These are phyloP conservation scores for Pangasius larnaudii DNA, from an alignment of 2,797 vertebrate genomes.

Conservation along the genomic window DNA sequence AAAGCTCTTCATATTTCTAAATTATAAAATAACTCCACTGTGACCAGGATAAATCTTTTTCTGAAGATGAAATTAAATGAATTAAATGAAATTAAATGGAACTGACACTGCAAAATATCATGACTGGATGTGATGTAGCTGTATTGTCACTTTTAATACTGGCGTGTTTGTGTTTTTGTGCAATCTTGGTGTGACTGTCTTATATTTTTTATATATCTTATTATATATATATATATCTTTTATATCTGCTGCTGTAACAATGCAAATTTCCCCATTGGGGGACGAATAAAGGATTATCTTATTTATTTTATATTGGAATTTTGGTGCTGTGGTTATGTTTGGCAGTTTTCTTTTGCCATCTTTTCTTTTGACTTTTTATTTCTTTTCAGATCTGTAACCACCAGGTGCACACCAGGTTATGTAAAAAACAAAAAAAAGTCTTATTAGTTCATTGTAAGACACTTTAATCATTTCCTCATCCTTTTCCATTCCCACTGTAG, in stretches of 20 bases:
- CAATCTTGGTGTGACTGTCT: too few species aligned
- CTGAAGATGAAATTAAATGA: background rate
- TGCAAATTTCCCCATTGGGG: too few species aligned
- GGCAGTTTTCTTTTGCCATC: too few species aligned
- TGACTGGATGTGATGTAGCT: background rate
- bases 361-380: background rate
- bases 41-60: background rate
- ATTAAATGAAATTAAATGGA: background rate
- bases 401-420: too few species aligned
- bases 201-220: too few species aligned
- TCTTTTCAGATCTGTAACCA: background rate
- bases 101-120: background rate
- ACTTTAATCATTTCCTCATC: background rate
- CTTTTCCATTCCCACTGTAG: background rate
- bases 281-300: too few species aligned
- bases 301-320: too few species aligned
- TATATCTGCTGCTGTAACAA: too few species aligned
- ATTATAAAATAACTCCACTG: background rate
- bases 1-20: background rate
- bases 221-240: too few species aligned
- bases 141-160: background rate
- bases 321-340: too few species aligned
- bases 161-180: background rate
- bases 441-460: background rate
- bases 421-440: background rate